Conservation (phyloP, 1,140 invertebrate species). For the Drosophila navojoa region DNA sequence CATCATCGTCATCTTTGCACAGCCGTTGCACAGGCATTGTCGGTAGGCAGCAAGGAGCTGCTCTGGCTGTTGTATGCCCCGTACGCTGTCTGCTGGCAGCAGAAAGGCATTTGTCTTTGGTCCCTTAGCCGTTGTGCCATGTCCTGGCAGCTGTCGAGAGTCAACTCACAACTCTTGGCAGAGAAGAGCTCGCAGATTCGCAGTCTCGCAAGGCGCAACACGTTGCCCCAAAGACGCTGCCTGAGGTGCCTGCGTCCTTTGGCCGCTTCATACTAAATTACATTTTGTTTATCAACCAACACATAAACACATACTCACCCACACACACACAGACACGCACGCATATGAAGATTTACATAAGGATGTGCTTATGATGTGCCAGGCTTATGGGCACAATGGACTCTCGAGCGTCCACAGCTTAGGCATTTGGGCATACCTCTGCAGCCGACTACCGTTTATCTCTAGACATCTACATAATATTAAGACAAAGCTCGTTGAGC, state of each 20-base stretch:
- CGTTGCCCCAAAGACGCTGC: slow-evolving; percentile 70
- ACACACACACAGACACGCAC: slow-evolving; percentile 5
- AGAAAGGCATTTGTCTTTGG: slow-evolving; percentile 39
- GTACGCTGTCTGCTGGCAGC: slow-evolving; percentile 1
- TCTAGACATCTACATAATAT: slow-evolving; percentile 81
- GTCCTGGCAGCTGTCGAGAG: slow-evolving; percentile 41
- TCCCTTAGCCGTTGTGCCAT: slow-evolving; percentile 15
- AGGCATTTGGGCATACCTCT: background rate
- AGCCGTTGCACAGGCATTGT: slow-evolving; percentile 19
- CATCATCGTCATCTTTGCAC: slow-evolving; percentile 42
- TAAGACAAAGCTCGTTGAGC: slow-evolving; percentile 80
- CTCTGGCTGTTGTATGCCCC: background rate
- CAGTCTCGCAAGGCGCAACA: slow-evolving; percentile 72
- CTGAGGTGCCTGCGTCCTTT: slow-evolving; percentile 52
- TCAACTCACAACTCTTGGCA: slow-evolving; percentile 4
- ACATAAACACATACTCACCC: slow-evolving; percentile 30
- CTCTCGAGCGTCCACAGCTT: slow-evolving; percentile 19
- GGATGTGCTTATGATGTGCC: slow-evolving; percentile 81
- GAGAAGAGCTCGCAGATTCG: slow-evolving; percentile 6
- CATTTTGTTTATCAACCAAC: slow-evolving; percentile 79
- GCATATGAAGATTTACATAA: slow-evolving; percentile 71
- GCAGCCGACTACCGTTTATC: slow-evolving; percentile 40
- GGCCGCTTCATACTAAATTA: slow-evolving; percentile 69
- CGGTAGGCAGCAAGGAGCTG: background rate
- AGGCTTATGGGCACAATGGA: slow-evolving; percentile 73